Conservation (phyloP, 2,888 invertebrate genomes). For the Epinotia bilunana region DNA sequence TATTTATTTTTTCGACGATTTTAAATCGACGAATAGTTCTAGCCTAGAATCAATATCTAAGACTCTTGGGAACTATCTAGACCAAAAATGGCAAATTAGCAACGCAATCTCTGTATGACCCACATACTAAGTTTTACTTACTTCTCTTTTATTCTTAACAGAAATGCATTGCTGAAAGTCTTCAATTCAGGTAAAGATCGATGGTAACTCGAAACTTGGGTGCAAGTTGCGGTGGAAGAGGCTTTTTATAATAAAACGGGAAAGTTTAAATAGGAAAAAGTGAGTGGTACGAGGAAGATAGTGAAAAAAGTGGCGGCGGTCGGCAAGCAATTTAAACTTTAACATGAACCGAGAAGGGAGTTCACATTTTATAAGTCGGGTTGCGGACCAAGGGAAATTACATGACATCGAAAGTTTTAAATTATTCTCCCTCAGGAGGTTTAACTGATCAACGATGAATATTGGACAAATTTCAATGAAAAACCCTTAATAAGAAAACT, state of each 20-base stretch:
- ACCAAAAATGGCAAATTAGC: no score
- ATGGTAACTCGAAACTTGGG: conserved; percentile 53
- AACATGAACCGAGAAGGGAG: conserved; percentile 63
- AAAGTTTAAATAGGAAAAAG: conserved; percentile 83
- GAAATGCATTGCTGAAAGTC: not conserved
- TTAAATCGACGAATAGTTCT: no score
- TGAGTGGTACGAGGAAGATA: conserved; percentile 76
- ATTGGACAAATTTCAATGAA: conserved; percentile 4
- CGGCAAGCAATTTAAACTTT: conserved; percentile 78
- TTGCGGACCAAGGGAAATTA: conserved; percentile 64
- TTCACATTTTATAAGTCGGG: conserved; percentile 75
- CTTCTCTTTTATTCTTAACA: not conserved
- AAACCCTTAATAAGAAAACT: not conserved
- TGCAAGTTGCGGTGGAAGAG: conserved; percentile 56
- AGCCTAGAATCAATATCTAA: no score
- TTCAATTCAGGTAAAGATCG: conserved; percentile 21
- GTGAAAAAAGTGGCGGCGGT: conserved; percentile 73
- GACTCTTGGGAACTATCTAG: no score
- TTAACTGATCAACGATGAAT: conserved; percentile 23
- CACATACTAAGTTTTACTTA: not conserved
- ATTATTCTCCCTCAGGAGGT: conserved; percentile 52
- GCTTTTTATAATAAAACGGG: conserved; percentile 76
- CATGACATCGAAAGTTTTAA: conserved; percentile 66
- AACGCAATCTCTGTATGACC: not conserved
- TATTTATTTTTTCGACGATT: no score